A percentile compares a stretch with the other conserved stretches of the same genome.
phyloP scores from a whole-genome alignment of 2,113 vertebrate species.

The Ptyas mucosa region DNA sequence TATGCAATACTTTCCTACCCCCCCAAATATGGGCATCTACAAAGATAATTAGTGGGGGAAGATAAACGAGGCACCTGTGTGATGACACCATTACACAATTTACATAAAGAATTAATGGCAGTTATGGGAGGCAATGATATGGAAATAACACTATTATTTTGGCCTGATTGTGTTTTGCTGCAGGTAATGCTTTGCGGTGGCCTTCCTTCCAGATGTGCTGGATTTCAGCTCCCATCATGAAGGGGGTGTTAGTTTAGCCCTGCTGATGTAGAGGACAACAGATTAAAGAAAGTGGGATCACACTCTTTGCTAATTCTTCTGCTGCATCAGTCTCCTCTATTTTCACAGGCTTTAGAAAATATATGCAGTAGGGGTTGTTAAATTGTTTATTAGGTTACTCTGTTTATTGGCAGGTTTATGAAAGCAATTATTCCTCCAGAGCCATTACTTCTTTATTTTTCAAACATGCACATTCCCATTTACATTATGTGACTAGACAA shows the following conservation, averaged over 20 bases:
- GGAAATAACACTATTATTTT: not conserved
- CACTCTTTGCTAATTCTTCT: conserved; percentile 29
- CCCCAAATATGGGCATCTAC: not conserved
- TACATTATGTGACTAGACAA: conserved; percentile 78
- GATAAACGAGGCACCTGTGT: not conserved
- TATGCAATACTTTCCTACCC: not conserved
- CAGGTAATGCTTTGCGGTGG: not conserved
- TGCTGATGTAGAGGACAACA: not conserved
- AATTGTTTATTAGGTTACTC: conserved; percentile 71
- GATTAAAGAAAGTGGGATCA: not conserved
- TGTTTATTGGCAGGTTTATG: conserved; percentile 65
- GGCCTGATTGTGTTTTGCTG: not conserved
- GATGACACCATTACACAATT: not conserved
- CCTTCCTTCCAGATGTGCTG: not conserved
- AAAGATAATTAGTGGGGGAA: not conserved
- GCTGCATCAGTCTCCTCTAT: conserved; percentile 52
- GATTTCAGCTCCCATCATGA: not conserved
- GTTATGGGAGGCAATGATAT: not conserved
- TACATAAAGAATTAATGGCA: not conserved
- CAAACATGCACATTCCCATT: conserved; percentile 71
- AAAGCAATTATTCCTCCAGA: conserved; percentile 65
- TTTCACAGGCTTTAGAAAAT: conserved; percentile 63
- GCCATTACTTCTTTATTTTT: conserved; percentile 59
- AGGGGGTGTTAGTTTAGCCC: not conserved
- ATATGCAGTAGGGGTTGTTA: conserved; percentile 57